These are phyloP conservation scores for Crax fasciolata DNA, from an alignment of 2,797 vertebrate genomes.

Conservation along the genomic window DNA sequence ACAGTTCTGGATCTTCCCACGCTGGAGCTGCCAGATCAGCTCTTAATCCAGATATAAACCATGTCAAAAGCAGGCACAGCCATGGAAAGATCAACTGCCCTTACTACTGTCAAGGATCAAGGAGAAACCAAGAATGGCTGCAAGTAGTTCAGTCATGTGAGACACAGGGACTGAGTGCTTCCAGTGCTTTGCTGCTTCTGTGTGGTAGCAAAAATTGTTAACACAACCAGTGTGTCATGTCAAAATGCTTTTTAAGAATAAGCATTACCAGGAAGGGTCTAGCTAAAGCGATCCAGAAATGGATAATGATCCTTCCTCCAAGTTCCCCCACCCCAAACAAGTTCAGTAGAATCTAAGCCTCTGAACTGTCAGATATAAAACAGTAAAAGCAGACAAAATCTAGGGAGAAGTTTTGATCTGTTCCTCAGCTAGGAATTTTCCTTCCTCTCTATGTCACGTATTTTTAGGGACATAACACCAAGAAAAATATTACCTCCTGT, in stretches of 20 bases:
- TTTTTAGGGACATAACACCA: not conserved
- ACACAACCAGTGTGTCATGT: accelerated
- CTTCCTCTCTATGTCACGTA: not conserved
- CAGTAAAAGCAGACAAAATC: not conserved
- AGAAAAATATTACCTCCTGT: not conserved
- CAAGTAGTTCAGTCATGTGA: accelerated
- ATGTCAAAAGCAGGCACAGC: not conserved
- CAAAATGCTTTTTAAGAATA: not conserved
- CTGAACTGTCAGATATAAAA: not conserved
- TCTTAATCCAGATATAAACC: not conserved
- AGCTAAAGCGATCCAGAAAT: not conserved
- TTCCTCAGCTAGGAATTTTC: not conserved
- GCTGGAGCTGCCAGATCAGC: not conserved
- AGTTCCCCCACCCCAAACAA: not conserved
- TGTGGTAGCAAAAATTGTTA: not conserved
- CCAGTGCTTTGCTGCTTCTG: not conserved
- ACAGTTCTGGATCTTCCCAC: not conserved
- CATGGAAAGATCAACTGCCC: not conserved
- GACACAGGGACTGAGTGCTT: not conserved
- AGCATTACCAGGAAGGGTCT: not conserved
- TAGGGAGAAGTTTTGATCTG: not conserved
- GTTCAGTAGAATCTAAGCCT: not conserved
- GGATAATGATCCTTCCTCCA: not conserved
- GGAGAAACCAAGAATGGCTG: not conserved
- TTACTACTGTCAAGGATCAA: not conserved